Base-by-base conservation (phyloP, 2,797 vertebrate species). In the Muscicapa striata region DNA sequence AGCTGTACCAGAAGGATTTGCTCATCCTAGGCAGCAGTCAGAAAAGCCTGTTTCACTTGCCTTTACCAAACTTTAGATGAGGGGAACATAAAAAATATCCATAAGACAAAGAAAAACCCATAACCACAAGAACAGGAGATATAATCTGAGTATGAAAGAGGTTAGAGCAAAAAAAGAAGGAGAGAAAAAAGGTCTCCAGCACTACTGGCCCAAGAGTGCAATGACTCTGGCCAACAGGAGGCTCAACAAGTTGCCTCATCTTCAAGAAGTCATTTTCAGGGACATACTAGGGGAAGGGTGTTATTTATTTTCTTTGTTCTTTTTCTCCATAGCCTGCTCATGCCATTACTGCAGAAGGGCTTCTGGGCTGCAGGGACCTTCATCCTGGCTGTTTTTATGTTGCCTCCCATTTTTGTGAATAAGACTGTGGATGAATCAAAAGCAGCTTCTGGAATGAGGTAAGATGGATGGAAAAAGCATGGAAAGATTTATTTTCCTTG, bases 401-500 rank as follows among this genome's bases (percentile, higher is more conserved):
- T 85, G 24, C 43, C 20, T 85, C 30, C 43, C 0, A 0, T 58
- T 32, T 76, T 82, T 34, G 23, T 68, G 70, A 74, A n/a, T 40
- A 58, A 61, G 52, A 51, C 52, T n/a, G n/a, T 41, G 64, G 51
- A 77, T 77, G 55, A 93, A 84, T 81, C 57, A 41, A 81, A 91
- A 88, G 54, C 55, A 62, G 57, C 70, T 89, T 85, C 78, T 91
- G 74, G 63, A 91, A 34, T 34, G 62, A 84, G 48, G n/a, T 15
- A 82, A 82, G 76, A 78, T 75, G 51, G 68, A 81, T 80, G 58
- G 54, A 64, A 72, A 87, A 86, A 79, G 15, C 79, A 54, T 7
- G 11, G 82, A 45, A 77, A 84, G 41, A 73, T 82, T 88, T 79
- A 54, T 86, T 89, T 92, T 78, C 80, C 57, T 91, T 91, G 87